These are phyloP conservation scores for Temnothorax longispinosus DNA, from an alignment of 1,140 invertebrate species.

Conservation along the genomic window DNA sequence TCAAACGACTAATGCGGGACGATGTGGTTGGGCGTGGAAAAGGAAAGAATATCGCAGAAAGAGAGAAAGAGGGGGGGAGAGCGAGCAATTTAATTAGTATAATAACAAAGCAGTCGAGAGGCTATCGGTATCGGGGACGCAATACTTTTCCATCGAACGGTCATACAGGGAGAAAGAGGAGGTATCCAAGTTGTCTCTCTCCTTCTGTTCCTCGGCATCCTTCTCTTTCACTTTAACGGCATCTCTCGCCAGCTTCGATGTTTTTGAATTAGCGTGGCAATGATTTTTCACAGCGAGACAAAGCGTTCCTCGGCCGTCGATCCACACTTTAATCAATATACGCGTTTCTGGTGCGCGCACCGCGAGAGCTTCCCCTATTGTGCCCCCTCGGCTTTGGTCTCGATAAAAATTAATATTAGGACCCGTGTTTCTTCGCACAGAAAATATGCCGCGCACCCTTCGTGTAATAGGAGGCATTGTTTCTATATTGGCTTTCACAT, in stretches of 20 bases:
- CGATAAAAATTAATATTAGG: slow-evolving; percentile 85
- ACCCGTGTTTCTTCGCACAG: slow-evolving; percentile 83
- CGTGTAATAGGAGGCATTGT: slow-evolving; percentile 48
- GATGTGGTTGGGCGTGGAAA: slow-evolving; percentile 35
- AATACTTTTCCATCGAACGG: slow-evolving; percentile 64
- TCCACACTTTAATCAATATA: slow-evolving; percentile 85
- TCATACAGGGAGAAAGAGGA: neutral
- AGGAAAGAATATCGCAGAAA: neutral
- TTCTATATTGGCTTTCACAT: slow-evolving; percentile 60
- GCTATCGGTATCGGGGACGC: slow-evolving; percentile 68
- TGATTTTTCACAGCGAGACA: slow-evolving; percentile 82
- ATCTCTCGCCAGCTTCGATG: slow-evolving; percentile 76
- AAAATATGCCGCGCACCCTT: slow-evolving; percentile 79
- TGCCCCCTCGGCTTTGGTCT: slow-evolving; percentile 73
- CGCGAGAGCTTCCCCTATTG: slow-evolving; percentile 55
- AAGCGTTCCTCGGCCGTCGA: slow-evolving; percentile 79
- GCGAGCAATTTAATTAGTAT: slow-evolving; percentile 72
- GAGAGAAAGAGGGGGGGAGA: neutral
- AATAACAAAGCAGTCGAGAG: slow-evolving; percentile 69
- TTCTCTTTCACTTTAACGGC: neutral
- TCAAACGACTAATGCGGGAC: slow-evolving; percentile 63
- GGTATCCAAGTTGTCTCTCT: slow-evolving; percentile 51
- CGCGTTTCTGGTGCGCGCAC: slow-evolving; percentile 29
- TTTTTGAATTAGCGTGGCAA: slow-evolving; percentile 83
- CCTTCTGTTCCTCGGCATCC: neutral